phyloP scores from a whole-genome alignment of 2,888 invertebrate genomes.

The Perithous albicinctus region DNA sequence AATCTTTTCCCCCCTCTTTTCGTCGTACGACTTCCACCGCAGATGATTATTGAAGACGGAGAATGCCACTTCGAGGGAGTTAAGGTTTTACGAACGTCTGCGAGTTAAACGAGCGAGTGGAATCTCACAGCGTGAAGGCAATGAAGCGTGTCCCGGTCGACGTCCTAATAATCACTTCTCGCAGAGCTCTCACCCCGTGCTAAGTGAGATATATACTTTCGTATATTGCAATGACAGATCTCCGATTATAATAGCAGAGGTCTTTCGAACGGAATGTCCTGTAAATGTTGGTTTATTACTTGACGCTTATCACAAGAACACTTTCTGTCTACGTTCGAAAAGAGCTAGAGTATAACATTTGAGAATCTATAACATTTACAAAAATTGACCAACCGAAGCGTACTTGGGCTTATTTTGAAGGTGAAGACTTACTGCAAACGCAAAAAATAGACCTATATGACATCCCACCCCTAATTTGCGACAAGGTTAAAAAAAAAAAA shows the following conservation, averaged over 20 bases:
- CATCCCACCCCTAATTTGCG: too few relatives aligned
- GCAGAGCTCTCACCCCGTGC: conserved; percentile 27
- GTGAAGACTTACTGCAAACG: too few relatives aligned
- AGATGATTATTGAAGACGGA: conserved; percentile 12
- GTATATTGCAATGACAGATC: conserved; percentile 25
- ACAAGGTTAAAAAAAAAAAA: too few relatives aligned
- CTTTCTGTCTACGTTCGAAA: too few relatives aligned
- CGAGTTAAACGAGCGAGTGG: conserved; percentile 33
- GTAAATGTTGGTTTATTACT: not conserved
- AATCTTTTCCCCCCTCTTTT: conserved; percentile 1
- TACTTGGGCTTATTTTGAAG: too few relatives aligned
- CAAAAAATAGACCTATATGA: too few relatives aligned
- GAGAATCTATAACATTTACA: too few relatives aligned
- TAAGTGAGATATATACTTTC: conserved; percentile 27
- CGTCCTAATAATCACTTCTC: conserved; percentile 54
- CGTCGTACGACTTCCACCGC: not conserved
- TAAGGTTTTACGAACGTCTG: conserved; percentile 26
- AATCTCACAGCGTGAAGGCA: conserved; percentile 36
- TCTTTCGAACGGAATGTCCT: not conserved
- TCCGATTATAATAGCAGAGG: not conserved
- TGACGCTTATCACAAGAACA: not conserved
- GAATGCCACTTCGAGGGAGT: conserved; percentile 14
- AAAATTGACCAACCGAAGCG: too few relatives aligned
- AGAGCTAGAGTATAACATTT: too few relatives aligned
- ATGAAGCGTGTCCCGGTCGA: conserved; percentile 59